These are phyloP conservation scores for Tortricodes alternella DNA, from an alignment of 2,888 invertebrate genomes.

Conservation along the genomic window DNA sequence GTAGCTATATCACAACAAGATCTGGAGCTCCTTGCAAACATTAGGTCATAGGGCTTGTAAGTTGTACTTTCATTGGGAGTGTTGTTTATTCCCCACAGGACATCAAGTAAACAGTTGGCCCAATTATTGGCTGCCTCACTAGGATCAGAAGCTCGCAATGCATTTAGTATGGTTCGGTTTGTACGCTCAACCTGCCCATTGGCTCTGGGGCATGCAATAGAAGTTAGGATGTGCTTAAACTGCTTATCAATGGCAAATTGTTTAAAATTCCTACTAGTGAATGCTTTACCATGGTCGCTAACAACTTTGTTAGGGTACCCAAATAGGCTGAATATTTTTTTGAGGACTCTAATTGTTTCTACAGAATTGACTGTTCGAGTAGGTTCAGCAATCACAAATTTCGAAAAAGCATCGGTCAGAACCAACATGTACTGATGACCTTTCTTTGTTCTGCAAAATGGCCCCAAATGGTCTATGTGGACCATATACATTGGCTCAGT, in stretches of 20 bases:
- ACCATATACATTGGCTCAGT: neutral
- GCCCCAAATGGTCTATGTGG: constrained; percentile 1
- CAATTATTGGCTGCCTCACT: constrained; percentile 34
- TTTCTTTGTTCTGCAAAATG: constrained; percentile 4
- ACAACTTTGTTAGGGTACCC: constrained; percentile 32
- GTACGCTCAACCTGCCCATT: constrained; percentile 41
- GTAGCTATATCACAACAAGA: constrained; percentile 20
- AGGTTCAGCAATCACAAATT: constrained; percentile 33
- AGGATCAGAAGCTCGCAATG: constrained; percentile 35
- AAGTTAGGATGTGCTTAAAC: constrained; percentile 35
- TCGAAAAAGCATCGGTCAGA: neutral
- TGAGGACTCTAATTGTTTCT: neutral
- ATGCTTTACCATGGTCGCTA: constrained; percentile 34
- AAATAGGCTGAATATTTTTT: constrained; percentile 29
- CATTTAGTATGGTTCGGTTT: constrained; percentile 36
- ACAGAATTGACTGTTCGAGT: constrained; percentile 33
- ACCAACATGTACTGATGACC: constrained; percentile 3
- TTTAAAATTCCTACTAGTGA: constrained; percentile 34
- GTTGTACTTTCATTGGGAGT: constrained; percentile 33
- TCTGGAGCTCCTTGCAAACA: constrained; percentile 35
- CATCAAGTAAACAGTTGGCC: neutral
- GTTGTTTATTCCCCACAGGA: constrained; percentile 40
- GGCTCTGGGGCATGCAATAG: constrained; percentile 37
- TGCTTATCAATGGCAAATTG: constrained; percentile 34
- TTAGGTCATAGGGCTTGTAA: constrained; percentile 36